phyloP scores from a whole-genome alignment of 2,888 invertebrate genomes.

The Panzeria rudis region DNA sequence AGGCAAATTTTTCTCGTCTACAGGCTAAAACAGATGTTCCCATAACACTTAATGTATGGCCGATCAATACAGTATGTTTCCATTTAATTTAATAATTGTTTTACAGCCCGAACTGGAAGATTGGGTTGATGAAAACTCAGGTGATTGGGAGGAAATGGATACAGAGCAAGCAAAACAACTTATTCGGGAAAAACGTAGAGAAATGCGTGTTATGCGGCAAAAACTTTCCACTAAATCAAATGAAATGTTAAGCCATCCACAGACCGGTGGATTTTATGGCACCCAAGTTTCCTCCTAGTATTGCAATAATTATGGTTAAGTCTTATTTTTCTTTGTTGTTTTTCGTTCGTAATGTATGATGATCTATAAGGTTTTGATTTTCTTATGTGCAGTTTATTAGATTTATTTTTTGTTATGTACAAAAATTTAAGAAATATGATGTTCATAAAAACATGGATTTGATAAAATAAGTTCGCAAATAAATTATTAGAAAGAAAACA shows the following conservation, averaged over 20 bases:
- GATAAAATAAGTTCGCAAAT: conserved; percentile 57
- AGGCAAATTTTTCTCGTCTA: conserved; percentile 83
- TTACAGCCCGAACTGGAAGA: conserved; percentile 84
- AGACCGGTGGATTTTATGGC: conserved; percentile 34
- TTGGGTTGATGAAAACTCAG: conserved; percentile 84
- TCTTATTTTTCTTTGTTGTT: conserved; percentile 17
- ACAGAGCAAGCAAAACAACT: conserved; percentile 82
- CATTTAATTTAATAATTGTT: not conserved
- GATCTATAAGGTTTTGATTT: not conserved
- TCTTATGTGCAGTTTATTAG: conserved; percentile 30
- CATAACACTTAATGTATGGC: conserved; percentile 82
- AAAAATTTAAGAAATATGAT: conserved; percentile 45
- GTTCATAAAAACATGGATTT: conserved; percentile 55
- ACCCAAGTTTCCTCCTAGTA: conserved; percentile 64
- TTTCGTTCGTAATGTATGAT: conserved; percentile 7
- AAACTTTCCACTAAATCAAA: conserved; percentile 67
- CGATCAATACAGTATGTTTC: not conserved
- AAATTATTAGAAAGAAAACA: conserved; percentile 17
- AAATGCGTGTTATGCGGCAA: conserved; percentile 81
- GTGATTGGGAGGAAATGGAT: conserved; percentile 85
- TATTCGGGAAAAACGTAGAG: conserved; percentile 83
- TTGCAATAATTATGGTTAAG: conserved; percentile 59
- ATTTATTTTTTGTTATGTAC: conserved; percentile 25
- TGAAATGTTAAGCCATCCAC: conserved; percentile 53
- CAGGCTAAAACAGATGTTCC: conserved; percentile 84